Evolutionary conservation across 1,140 invertebrate genomes (phyloP).

Genomic region (Globodera ellingtonae): DNA sequence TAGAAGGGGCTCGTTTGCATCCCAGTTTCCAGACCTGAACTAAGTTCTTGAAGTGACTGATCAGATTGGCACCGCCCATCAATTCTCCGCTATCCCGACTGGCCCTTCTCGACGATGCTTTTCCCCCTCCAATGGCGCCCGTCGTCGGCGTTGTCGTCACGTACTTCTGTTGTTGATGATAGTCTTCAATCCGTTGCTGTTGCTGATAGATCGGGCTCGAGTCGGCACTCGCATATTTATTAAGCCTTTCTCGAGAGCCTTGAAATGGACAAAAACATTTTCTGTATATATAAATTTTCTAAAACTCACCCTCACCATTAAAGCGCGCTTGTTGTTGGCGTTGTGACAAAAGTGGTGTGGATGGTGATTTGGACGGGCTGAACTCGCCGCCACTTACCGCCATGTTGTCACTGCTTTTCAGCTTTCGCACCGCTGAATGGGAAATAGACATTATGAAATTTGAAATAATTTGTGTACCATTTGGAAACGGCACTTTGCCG

Average conservation of each 20-base stretch:
- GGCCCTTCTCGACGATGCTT: conserved; percentile 4
- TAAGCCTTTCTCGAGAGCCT: conserved; percentile 16
- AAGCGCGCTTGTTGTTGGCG: background rate
- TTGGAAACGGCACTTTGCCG: conserved; percentile 9
- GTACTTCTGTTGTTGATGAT: conserved; percentile 8
- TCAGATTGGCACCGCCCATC: conserved; percentile 21
- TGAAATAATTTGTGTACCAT: background rate
- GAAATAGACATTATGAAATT: too few relatives aligned
- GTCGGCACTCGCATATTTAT: conserved; percentile 23
- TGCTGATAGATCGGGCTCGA: conserved; percentile 19
- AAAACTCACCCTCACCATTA: too few relatives aligned
- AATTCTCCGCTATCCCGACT: conserved; percentile 21
- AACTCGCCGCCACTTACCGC: background rate
- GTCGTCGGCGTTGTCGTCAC: conserved; percentile 1
- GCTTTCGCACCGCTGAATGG: background rate
- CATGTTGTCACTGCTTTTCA: conserved; percentile 3
- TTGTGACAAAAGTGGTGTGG: conserved; percentile 11
- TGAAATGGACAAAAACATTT: background rate
- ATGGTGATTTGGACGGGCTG: conserved; percentile 23
- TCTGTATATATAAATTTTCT: background rate
- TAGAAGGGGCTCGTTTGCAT: background rate
- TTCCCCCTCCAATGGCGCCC: background rate
- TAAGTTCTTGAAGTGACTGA: conserved; percentile 27
- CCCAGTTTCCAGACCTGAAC: background rate
- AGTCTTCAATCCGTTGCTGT: background rate